Conservation (phyloP, 1,140 invertebrate genomes). For the Panagrolaimus sp. region DNA sequence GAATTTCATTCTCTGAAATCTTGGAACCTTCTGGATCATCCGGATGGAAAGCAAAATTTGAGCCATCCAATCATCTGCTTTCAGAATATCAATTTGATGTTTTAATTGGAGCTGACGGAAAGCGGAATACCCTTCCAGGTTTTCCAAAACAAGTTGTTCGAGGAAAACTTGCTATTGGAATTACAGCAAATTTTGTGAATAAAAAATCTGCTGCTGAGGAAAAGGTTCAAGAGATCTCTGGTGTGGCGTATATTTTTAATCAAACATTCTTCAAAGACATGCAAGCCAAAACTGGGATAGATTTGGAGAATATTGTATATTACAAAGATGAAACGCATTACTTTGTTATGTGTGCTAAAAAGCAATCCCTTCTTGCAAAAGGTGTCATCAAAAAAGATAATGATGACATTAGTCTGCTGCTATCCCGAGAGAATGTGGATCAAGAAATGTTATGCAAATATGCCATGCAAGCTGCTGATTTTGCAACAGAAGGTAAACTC, state of each 20-base stretch:
- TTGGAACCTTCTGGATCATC: conserved; percentile 21
- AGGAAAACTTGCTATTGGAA: conserved; percentile 85
- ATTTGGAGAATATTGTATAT: conserved; percentile 97
- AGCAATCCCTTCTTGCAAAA: conserved; percentile 89
- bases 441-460: conserved; percentile 78
- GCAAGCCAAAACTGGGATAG: conserved; percentile 79
- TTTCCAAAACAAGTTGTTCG: conserved; percentile 92
- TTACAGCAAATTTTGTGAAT: conserved; percentile 97
- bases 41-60: conserved; percentile 78
- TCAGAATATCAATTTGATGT: conserved; percentile 92
- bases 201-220: conserved; percentile 83
- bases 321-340: conserved; percentile 97
- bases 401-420: conserved; percentile 76
- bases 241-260: conserved; percentile 62
- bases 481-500: conserved; percentile 85
- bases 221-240: conserved; percentile 86
- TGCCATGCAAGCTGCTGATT: conserved; percentile 87
- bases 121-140: conserved; percentile 84
- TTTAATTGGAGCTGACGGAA: conserved; percentile 90
- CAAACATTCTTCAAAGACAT: conserved; percentile 68
- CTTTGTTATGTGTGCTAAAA: conserved; percentile 99
- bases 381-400: conserved; percentile 84
- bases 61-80: conserved; percentile 77
- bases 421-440: conserved; percentile 83
- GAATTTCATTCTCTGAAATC: conserved; percentile 75